phyloP scores from a whole-genome alignment of 1,140 invertebrate genomes.

The Callitettix versicolor region DNA sequence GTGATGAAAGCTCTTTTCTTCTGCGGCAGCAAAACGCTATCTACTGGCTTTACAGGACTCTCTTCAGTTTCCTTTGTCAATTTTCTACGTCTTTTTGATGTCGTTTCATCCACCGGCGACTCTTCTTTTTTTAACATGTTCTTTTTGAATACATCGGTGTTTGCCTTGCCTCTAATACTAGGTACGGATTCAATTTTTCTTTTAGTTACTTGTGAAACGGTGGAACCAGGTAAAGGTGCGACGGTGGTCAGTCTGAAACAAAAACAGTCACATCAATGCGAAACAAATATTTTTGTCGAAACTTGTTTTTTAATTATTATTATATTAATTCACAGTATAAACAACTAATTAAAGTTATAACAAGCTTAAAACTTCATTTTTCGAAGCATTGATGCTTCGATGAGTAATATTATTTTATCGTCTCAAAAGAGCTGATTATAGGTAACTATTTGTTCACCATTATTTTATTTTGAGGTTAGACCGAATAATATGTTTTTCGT shows the following conservation, averaged over 20 bases:
- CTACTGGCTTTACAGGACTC: slow-evolving; percentile 7
- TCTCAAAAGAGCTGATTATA: no score
- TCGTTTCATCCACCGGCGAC: slow-evolving; percentile 18
- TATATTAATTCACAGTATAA: no score
- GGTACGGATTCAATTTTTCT: background rate
- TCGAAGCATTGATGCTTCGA: no score
- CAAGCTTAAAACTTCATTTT: no score
- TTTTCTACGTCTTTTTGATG: slow-evolving; percentile 14
- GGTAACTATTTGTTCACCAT: no score
- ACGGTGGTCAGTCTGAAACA: slow-evolving; percentile 13
- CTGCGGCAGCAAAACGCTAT: slow-evolving; percentile 37
- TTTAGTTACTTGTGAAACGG: background rate
- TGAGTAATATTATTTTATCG: no score
- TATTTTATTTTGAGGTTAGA: no score
- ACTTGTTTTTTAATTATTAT: no score
- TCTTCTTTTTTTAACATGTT: slow-evolving; percentile 13
- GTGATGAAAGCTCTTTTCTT: slow-evolving; percentile 46
- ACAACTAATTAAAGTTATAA: no score
- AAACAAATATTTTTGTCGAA: no score
- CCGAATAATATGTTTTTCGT: no score
- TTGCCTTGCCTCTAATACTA: slow-evolving; percentile 6
- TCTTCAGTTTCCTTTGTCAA: slow-evolving; percentile 7
- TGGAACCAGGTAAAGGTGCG: slow-evolving; percentile 1
- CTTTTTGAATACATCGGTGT: slow-evolving; percentile 19
- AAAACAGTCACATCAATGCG: no score